Percentiles rank a stretch among this genome's conserved stretches.
Evolutionary conservation across 2,888 invertebrate genomes (phyloP).

Genomic region (Saturnia japonica): DNA sequence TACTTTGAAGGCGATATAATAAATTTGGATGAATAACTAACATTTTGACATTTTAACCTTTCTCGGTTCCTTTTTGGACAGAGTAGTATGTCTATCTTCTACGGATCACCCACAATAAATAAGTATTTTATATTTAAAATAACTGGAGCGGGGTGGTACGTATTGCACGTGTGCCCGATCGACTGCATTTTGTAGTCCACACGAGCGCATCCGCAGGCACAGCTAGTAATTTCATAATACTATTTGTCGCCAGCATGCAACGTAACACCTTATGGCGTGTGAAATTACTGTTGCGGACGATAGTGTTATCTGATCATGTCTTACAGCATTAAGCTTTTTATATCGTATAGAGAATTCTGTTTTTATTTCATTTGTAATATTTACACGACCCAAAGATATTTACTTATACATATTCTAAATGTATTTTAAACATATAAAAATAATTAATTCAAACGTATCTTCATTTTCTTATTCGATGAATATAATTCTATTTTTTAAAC

Average conservation of each 20-base stretch:
- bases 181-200: no score
- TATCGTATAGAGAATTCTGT: neutral
- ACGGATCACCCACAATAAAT: no score
- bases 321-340: neutral
- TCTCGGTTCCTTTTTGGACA: no score
- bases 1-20: no score
- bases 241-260: neutral
- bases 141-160: no score
- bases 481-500: no score
- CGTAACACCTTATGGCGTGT: neutral
- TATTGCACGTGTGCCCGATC: no score
- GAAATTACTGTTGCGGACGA: neutral
- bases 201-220: no score
- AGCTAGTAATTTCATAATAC: neutral
- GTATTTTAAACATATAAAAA: neutral
- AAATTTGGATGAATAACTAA: no score
- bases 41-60: no score
- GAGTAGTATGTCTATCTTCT: no score
- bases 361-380: neutral
- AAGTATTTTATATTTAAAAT: no score
- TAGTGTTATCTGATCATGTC: neutral
- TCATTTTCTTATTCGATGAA: neutral
- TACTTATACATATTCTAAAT: neutral
- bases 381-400: neutral
- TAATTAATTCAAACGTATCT: neutral